phyloP scores from a whole-genome alignment of 37 sponge, comb jelly and placozoan genomes.

The Tethya wilhelma region DNA sequence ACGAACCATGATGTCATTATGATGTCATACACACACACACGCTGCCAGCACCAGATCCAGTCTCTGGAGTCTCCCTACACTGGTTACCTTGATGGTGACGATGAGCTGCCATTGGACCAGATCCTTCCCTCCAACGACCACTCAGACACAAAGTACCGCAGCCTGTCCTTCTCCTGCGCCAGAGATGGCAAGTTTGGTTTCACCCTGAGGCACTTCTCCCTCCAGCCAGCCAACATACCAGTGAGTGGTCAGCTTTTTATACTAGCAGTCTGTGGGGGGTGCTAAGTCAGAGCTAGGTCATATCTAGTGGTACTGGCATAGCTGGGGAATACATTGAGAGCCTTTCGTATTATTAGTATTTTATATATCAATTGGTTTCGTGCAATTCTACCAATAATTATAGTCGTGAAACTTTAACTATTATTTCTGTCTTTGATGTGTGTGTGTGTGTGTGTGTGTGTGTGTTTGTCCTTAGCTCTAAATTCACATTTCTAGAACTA shows the following conservation, averaged over 20 bases:
- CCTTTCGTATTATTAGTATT: no score
- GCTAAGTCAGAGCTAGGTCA: no score
- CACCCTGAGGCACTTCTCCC: slow-evolving; percentile 67
- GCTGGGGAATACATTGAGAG: no score
- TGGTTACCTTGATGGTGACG: background rate
- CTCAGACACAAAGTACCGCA: slow-evolving; percentile 42
- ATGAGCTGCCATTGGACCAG: background rate
- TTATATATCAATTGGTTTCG: no score
- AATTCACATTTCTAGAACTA: background rate
- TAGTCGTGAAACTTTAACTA: no score
- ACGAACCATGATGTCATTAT: background rate
- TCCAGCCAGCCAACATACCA: slow-evolving; percentile 43
- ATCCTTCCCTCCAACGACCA: background rate
- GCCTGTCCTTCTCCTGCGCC: slow-evolving; percentile 5
- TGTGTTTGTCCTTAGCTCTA: no score
- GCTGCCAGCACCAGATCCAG: background rate
- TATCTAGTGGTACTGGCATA: no score
- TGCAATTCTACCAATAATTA: no score
- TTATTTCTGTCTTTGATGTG: no score
- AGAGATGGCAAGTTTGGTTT: slow-evolving; percentile 55
- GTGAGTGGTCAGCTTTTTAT: no score
- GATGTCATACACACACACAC: background rate
- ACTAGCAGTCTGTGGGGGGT: no score
- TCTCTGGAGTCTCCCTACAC: background rate
- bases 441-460: background rate